Evolutionary conservation across 2,113 vertebrate genomes (phyloP).

Genomic region (Eretmochelys imbricata): DNA sequence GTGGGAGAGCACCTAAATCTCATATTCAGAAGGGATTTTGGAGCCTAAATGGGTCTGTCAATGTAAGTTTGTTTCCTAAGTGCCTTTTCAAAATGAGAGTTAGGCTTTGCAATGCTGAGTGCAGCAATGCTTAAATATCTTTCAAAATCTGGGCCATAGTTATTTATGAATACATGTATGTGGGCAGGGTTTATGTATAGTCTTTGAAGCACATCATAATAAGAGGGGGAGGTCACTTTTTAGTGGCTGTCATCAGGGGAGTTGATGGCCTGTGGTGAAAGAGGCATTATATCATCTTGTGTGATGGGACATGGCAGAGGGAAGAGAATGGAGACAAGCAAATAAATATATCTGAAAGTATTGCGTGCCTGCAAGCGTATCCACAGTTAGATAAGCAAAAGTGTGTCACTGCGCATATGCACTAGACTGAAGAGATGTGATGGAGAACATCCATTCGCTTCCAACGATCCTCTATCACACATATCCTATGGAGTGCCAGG

Average conservation of each 20-base stretch:
- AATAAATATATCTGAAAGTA: neutral
- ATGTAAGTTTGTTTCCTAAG: neutral
- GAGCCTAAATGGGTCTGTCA: neutral
- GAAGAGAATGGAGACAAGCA: neutral
- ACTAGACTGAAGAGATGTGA: rapidly evolving
- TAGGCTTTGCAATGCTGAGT: neutral
- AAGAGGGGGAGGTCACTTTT: neutral
- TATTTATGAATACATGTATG: neutral
- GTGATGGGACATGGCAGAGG: neutral
- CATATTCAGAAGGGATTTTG: neutral
- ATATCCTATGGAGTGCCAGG: neutral
- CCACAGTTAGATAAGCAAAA: neutral
- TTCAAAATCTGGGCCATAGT: neutral
- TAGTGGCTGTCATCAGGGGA: neutral
- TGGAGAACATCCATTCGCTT: neutral
- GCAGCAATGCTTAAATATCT: neutral
- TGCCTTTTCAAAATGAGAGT: neutral
- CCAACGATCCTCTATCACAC: neutral
- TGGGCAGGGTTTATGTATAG: neutral
- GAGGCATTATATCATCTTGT: neutral
- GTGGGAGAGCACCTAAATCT: neutral
- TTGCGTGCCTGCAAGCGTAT: rapidly evolving
- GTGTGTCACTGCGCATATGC: rapidly evolving
- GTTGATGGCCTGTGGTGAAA: neutral
- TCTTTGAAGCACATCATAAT: neutral